Base-by-base conservation (phyloP, 1,140 invertebrate genomes). In the Drosophila mayri region DNA sequence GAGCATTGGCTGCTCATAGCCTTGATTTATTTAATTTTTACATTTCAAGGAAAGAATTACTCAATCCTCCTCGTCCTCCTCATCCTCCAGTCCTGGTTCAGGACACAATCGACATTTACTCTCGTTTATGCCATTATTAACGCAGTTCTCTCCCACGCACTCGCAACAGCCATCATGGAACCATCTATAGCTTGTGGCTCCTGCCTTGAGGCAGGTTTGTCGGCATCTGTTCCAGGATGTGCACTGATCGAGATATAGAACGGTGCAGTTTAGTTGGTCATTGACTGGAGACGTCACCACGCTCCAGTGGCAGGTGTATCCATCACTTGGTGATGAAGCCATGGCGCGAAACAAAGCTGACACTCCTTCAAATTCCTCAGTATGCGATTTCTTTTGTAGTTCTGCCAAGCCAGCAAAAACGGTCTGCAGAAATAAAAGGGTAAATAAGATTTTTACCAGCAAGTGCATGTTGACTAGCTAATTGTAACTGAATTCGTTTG, bases 101-200 rank as follows among this genome's bases (percentile, higher is more conserved):
- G 84, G 83, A n/a, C 83, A 88, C n/a, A 76, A 47, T 8, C 66
- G 74, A 40, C 83, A 87, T 52, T 71, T 70, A 20, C 84, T 87
- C 25, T 88, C 84, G 25, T 87, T 87, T 16, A 80, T 32, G 96
- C 63, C 60, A 96, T 93, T 94, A 95, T 86, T 96, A 95, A 14
- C 93, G 94, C 58, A 94, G 93, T 81, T 94, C 61, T 96, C 95
- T 7, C 98, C 97, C 67, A 99, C 95, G 93, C 98, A 99, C 92
- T 99, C 96, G 93, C 98, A 99, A 85, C 98, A 99, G 2, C 97
- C 98, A 92, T 98, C 97, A 91, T 98, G 97, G 93, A 99, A 99
- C 97, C 97, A 98, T 85, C 98, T 76, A 40, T 83, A 91, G 54
- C 90, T 91, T 7, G 70, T 71, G 20, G 90, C 90, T 58, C 90